Base-by-base conservation (phyloP, 1,140 invertebrate genomes). In the Thaumetopoea pityocampa region DNA sequence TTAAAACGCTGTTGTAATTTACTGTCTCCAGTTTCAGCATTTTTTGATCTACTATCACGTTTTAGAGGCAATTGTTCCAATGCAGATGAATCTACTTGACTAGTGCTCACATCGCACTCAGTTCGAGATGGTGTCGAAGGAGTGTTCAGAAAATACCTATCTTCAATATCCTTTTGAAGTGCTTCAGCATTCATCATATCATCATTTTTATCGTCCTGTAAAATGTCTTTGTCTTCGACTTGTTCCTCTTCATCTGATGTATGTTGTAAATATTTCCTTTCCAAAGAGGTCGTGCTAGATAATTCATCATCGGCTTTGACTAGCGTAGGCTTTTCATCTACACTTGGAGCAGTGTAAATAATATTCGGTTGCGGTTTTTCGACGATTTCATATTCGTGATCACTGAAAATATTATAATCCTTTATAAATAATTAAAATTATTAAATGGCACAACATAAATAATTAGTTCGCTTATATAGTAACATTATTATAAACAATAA, bases 341-440 rank as follows among this genome's bases (percentile, higher is more conserved):
- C 47, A 56, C 60, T 76, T 16, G 68, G 69, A 19, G 62, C 42
- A 5, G 70, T 72, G 51, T 66, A 83, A 40, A 66, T 60, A 42
- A 78, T 71, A 51, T 78, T 72, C 28, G 69, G 69, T 10, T 64
- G 48, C 28, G 87, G 85, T 36, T 87, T 86, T 59, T 88, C 87
- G 62, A 95, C 90, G 48, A 93, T 92, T 86, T 95, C 93, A 86
- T 95, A 96, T 76, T 95, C 92, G 88, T 96, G 93, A 88, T 95
- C 93, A 88, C 93, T 94, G 86, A 59, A 89, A 90, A 40, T 30
- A 42, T 59, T 26, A 50, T 18, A 43, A 47, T 3, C 6, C 20
- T 28, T 2, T 29, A 32, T 40, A 5, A 20, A 23, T 7, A 37
- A 41, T 27, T 17, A 22, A 23, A 17, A 26, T n/a, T n/a, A n/a